Evolutionary conservation across 1,140 invertebrate genomes (phyloP), one percentile per base, ranked within the genome.

Genomic region (Microvelia longipes): DNA sequence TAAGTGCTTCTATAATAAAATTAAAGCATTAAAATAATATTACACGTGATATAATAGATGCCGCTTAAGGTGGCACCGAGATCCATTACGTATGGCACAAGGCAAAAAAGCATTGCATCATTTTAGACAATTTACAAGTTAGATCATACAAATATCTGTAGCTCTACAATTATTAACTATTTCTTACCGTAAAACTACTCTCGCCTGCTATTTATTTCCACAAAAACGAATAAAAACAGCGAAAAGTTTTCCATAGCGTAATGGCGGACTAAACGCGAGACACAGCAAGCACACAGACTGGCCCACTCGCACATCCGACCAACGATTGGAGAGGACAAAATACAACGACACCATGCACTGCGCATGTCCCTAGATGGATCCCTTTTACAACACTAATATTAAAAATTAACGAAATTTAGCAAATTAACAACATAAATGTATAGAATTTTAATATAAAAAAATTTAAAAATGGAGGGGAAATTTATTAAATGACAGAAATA

Each of bases 31-130:
- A 11, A 50, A 50, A 11, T 19, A 50, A 11, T 50, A 50, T 50
- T 50, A 50, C 35, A 50, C 35, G 35, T 50, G 35, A 50, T 50
- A 50, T 11, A 11, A 50, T 50, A 50, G 35, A 50, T 50, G 35
- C 35, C 35, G 35, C 35, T 50, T 11, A 50, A 50, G 35, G 35
- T 50, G 35, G 35, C 35, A 50, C 35, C 5, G 35, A 64, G 24
- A 64, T 13, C 62, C 15, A 64, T 24, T 64, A 26, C 62, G 62
- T 64, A 64, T 64, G 62, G 25, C 62, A 64, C 62, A 64, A 64
- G 15, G 62, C 62, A 24, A 24, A 64, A 64, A 64, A 64, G 62
- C 62, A 64, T 64, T 64, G 62, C 62, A 64, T 64, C 62, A 64
- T 24, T 24, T 2, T 24, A 26, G 25, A 2, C 62, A 64, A 64